These are phyloP conservation scores for Lepeophtheirus nordmannii DNA, from an alignment of 2,888 invertebrate genomes.

Conservation along the genomic window DNA sequence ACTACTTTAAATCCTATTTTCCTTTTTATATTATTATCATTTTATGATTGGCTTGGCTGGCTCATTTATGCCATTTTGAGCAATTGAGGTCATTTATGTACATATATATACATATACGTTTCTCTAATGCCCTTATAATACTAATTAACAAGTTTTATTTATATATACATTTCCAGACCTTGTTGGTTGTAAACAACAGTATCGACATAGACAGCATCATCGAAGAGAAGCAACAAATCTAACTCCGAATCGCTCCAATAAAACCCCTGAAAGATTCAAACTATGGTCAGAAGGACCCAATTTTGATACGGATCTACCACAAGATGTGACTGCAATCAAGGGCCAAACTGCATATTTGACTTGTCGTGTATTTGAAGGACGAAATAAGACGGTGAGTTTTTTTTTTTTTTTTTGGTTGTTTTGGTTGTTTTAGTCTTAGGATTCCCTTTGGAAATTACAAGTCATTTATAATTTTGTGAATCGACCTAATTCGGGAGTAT, in stretches of 20 bases:
- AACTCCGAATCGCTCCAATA: neutral
- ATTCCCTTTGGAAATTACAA: neutral
- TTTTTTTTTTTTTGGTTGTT: too few relatives aligned
- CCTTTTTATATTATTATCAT: too few relatives aligned
- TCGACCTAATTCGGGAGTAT: neutral
- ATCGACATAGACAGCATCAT: neutral
- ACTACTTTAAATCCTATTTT: too few relatives aligned
- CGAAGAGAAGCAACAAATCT: neutral
- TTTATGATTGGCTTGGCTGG: too few relatives aligned
- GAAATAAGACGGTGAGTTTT: constrained; percentile 21
- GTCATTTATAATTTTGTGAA: constrained; percentile 26
- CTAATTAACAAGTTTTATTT: too few relatives aligned
- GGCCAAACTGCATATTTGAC: constrained; percentile 22
- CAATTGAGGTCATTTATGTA: too few relatives aligned
- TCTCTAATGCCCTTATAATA: too few relatives aligned
- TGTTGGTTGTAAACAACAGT: neutral
- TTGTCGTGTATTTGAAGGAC: constrained; percentile 23
- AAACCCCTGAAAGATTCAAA: constrained; percentile 18
- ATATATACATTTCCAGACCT: neutral
- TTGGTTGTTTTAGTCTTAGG: too few relatives aligned
- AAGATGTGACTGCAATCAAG: constrained; percentile 14
- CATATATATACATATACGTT: too few relatives aligned
- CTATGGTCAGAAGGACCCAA: constrained; percentile 23
- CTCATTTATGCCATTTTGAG: too few relatives aligned
- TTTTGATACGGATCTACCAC: constrained; percentile 23